These are phyloP conservation scores for Heliocidaris erythrogramma DNA, from an alignment of 35 echinoderm and acorn worm species.

Conservation along the genomic window DNA sequence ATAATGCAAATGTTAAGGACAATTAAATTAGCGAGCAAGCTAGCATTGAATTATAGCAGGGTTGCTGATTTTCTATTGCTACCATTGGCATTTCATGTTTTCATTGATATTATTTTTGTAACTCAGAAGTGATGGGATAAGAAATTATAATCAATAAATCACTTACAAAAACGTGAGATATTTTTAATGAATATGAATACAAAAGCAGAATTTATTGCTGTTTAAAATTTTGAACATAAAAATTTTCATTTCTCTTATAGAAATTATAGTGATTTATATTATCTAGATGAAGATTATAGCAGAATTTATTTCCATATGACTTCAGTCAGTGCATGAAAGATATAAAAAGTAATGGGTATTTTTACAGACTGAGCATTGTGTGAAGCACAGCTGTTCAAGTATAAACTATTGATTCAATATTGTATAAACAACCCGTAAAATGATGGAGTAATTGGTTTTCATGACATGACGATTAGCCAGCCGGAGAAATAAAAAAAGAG, in stretches of 20 bases:
- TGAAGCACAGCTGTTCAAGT: conserved; percentile 16
- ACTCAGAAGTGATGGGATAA: too few relatives aligned
- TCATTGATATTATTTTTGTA: not conserved
- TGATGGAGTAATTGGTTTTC: conserved; percentile 12
- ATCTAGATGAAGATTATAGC: not conserved
- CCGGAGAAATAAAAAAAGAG: not conserved
- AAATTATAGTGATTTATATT: too few relatives aligned
- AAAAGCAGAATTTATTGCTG: too few relatives aligned
- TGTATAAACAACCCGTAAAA: conserved; percentile 9
- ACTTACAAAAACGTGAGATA: too few relatives aligned
- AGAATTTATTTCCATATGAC: not conserved
- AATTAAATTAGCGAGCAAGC: not conserved
- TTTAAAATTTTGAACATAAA: too few relatives aligned
- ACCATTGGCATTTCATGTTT: not conserved
- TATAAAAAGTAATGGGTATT: not conserved
- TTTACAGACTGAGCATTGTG: not conserved
- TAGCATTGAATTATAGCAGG: not conserved
- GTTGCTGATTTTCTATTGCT: not conserved
- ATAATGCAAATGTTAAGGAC: conserved; percentile 1
- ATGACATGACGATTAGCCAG: not conserved
- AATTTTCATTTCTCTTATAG: too few relatives aligned
- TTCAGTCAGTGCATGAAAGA: not conserved
- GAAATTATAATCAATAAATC: too few relatives aligned
- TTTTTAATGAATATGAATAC: too few relatives aligned
- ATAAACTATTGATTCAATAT: not conserved